These are phyloP conservation scores for Cenopis cana DNA, from an alignment of 2,888 invertebrate genomes.

Conservation along the genomic window DNA sequence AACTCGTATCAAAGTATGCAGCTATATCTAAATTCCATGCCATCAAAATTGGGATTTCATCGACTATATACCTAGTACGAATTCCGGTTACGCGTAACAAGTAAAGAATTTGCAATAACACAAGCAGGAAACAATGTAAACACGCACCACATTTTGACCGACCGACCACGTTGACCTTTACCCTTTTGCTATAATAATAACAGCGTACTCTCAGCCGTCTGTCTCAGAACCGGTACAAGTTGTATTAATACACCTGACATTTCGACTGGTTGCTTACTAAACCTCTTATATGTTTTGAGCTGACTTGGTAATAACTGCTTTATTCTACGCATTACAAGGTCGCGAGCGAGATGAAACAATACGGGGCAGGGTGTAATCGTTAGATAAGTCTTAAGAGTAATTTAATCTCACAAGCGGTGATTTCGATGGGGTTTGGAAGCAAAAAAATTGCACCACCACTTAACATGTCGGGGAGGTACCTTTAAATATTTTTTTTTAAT, in stretches of 20 bases:
- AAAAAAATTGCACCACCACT: too few relatives aligned
- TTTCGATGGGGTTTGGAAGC: too few relatives aligned
- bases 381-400: too few relatives aligned
- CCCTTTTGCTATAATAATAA: conserved; percentile 42
- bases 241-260: conserved; percentile 43
- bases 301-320: background rate
- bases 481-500: too few relatives aligned
- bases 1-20: too few relatives aligned
- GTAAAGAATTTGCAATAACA: conserved; percentile 11
- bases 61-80: background rate
- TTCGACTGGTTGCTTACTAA: conserved; percentile 9
- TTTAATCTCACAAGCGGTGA: too few relatives aligned
- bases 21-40: too few relatives aligned
- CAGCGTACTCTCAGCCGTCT: conserved; percentile 20
- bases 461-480: too few relatives aligned
- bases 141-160: conserved; percentile 19
- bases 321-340: background rate
- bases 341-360: background rate
- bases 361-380: too few relatives aligned
- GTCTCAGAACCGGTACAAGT: conserved; percentile 32
- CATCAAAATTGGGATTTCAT: background rate
- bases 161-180: conserved; percentile 32
- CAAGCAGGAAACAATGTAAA: conserved; percentile 22
- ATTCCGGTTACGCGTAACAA: background rate
- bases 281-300: background rate